Conservation (phyloP, 2,888 invertebrate species). For the Drosophila barbarae region DNA sequence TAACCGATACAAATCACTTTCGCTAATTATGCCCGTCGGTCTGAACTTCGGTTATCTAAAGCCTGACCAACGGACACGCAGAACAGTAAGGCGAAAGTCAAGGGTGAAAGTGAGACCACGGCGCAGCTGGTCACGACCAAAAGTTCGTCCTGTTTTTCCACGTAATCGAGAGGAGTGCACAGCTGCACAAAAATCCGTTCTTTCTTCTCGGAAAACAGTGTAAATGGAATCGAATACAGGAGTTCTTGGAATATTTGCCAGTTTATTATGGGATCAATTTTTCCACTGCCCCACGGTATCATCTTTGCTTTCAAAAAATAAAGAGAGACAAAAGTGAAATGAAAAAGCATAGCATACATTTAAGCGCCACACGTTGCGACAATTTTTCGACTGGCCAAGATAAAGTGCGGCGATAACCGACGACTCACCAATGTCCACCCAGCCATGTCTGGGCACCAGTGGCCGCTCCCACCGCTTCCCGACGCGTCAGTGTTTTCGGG, state of each 20-base stretch:
- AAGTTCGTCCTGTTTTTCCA: constrained; percentile 16
- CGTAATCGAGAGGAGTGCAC: not conserved
- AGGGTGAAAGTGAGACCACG: constrained; percentile 8
- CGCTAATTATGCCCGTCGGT: constrained; percentile 67
- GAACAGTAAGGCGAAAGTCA: constrained; percentile 37
- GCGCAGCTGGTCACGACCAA: constrained; percentile 17
- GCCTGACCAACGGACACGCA: constrained; percentile 43
- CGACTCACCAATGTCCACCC: constrained; percentile 31
- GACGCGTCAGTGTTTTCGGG: constrained; percentile 32
- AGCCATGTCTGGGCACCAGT: constrained; percentile 16
- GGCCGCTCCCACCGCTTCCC: constrained; percentile 44
- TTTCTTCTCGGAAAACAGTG: not conserved
- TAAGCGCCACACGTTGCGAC: constrained; percentile 51
- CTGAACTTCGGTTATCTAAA: constrained; percentile 21
- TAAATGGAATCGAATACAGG: not conserved
- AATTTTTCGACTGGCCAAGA: constrained; percentile 43
- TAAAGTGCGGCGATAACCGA: constrained; percentile 31
- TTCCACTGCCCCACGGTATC: constrained; percentile 18
- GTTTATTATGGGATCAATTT: not conserved
- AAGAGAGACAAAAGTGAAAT: constrained; percentile 4
- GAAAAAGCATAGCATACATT: constrained; percentile 52
- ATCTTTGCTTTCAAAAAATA: constrained; percentile 28
- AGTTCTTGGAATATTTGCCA: not conserved
- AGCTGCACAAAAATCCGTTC: not conserved
- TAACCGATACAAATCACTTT: constrained; percentile 67